Base-by-base conservation (phyloP, 2,888 invertebrate species). In the Diarsia brunnea region DNA sequence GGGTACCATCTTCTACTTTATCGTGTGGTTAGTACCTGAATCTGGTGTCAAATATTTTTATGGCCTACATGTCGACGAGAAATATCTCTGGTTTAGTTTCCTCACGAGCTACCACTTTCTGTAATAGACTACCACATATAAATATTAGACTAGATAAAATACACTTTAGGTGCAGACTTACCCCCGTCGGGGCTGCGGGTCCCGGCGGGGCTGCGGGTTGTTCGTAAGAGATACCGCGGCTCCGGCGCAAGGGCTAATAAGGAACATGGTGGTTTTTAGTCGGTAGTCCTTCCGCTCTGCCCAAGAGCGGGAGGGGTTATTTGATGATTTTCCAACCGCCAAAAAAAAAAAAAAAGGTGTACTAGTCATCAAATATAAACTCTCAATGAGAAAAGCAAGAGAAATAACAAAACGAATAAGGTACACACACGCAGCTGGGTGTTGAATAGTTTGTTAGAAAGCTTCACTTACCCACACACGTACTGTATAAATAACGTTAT, bases 381-480 rank as follows among this genome's bases (percentile, higher is more conserved):
- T 16, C 21, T 70, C 38, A 24, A 70, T 38, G 24, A 53, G 27
- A 27, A 51, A 72, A 53, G 0, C 27, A n/a, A 14, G 27, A 12
- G 45, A 27, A 27, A 14, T 60, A 69, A 74, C 16, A 49, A 72
- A 58, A 24, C 16, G 49, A 73, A 74, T 74, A 60, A 45, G 47
- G 21, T 49, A 60, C 24, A 12, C 24, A 16, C 74, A 3, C 16
- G 21, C 27, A 55, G 38, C 43, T 72, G n/a, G 21, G 45, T 27
- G n/a, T n/a, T 7, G 4, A 1, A 14, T 0, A 7, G 24, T 58
- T 38, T 58, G 58, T 58, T 47, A 31, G 14, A 73, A 31, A 47
- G 0, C 38, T n/a, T 19, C 21, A 45, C 14, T 45, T 19, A 16
- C 14, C 21, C 16, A 24, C 69, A 58, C 58, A 60, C 19, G 31